These are phyloP conservation scores for Adelphocoris suturalis DNA, from an alignment of 2,888 invertebrate species.

Conservation along the genomic window DNA sequence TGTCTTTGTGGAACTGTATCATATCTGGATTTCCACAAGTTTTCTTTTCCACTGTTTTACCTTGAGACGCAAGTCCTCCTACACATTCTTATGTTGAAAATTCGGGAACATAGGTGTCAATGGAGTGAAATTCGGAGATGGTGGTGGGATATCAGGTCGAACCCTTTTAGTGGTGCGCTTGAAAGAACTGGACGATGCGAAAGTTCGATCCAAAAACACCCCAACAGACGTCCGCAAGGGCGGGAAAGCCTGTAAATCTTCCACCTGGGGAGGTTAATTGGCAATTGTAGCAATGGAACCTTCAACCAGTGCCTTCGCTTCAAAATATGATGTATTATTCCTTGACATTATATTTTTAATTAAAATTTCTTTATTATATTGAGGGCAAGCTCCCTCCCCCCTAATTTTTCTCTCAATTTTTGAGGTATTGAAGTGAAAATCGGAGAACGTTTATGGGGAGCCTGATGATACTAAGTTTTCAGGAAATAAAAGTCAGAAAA, in stretches of 20 bases:
- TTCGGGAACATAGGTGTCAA: background rate
- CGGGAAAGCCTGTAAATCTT: constrained; percentile 36
- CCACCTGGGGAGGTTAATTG: constrained; percentile 23
- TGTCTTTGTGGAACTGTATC: constrained; percentile 4
- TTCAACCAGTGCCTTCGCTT: constrained; percentile 3
- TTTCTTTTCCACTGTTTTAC: background rate
- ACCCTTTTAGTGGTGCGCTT: constrained; percentile 64
- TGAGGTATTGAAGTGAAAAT: too few species aligned
- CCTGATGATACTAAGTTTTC: too few species aligned
- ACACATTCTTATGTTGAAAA: constrained; percentile 3
- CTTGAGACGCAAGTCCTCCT: constrained; percentile 2
- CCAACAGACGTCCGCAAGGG: constrained; percentile 17
- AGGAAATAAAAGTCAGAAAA: too few species aligned
- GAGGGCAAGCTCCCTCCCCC: too few species aligned
- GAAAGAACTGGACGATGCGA: constrained; percentile 3
- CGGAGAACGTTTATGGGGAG: too few species aligned
- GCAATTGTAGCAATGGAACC: constrained; percentile 10
- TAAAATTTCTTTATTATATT: background rate
- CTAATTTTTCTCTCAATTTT: too few species aligned
- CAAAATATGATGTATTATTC: constrained; percentile 40
- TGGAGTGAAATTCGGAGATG: background rate
- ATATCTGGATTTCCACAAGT: background rate
- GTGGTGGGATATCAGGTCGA: constrained; percentile 71
- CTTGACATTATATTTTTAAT: constrained; percentile 37
- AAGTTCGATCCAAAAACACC: constrained; percentile 45